Conservation (phyloP, 2,113 vertebrate genomes). For the Callopanchax toddi region DNA sequence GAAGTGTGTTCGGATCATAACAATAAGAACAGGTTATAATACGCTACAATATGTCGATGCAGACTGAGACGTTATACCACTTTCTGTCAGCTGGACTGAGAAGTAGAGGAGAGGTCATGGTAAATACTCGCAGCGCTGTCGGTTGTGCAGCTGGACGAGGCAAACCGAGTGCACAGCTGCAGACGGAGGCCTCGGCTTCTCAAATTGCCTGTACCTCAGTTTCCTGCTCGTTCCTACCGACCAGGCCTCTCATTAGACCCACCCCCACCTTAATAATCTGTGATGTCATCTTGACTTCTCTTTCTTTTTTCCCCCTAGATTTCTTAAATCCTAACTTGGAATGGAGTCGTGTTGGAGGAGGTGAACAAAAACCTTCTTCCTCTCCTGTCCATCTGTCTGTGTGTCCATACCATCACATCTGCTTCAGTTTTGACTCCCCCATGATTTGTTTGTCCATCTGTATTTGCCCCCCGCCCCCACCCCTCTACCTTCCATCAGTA, state of each 20-base stretch:
- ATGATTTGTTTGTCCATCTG: conserved; percentile 77
- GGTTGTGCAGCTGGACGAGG: conserved; percentile 62
- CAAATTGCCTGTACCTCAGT: conserved; percentile 76
- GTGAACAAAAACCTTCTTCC: conserved; percentile 19
- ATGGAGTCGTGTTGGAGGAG: conserved; percentile 40
- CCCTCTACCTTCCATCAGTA: conserved; percentile 36
- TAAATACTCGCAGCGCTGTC: conserved; percentile 64
- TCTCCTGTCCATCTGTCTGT: conserved; percentile 46
- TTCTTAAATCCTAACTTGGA: no score
- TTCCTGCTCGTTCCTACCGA: conserved; percentile 73
- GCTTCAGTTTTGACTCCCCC: conserved; percentile 73
- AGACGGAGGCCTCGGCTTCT: conserved; percentile 72
- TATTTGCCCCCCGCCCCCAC: conserved; percentile 66
- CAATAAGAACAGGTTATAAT: no score
- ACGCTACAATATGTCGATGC: no score
- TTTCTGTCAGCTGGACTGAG: conserved; percentile 40
- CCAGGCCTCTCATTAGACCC: conserved; percentile 64
- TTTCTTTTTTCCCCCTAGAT: conserved; percentile 25
- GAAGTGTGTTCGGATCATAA: no score
- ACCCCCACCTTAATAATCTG: conserved; percentile 72
- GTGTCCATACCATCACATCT: conserved; percentile 72
- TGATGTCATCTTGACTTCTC: conserved; percentile 74
- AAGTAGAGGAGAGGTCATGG: conserved; percentile 72
- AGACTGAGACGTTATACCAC: conserved; percentile 6
- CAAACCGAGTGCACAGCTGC: conserved; percentile 75